phyloP scores from a whole-genome alignment of 2,888 invertebrate species.

The Xestia c-nigrum region DNA sequence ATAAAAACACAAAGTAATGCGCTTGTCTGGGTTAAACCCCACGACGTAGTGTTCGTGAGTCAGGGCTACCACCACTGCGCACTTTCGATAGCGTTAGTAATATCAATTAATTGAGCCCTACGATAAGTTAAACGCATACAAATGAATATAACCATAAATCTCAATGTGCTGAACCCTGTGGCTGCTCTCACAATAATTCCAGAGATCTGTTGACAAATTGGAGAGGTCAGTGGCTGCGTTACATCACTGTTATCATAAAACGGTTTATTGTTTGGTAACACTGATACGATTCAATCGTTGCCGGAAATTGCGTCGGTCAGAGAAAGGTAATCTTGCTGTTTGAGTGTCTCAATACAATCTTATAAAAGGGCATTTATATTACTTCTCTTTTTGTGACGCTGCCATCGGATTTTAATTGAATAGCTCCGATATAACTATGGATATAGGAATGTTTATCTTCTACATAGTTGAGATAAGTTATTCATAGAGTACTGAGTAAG shows the following conservation, averaged over 20 bases:
- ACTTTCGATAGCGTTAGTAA: neutral
- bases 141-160: conserved; percentile 34
- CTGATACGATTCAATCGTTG: conserved; percentile 39
- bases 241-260: conserved; percentile 52
- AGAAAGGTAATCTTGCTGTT: conserved; percentile 59
- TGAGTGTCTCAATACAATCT: conserved; percentile 37
- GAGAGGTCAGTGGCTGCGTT: conserved; percentile 57
- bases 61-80: too few species aligned
- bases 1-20: too few species aligned
- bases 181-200: conserved; percentile 25
- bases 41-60: too few species aligned
- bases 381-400: conserved; percentile 4
- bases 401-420: conserved; percentile 21
- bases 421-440: neutral
- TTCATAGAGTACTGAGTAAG: neutral
- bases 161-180: conserved; percentile 13
- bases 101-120: neutral
- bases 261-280: conserved; percentile 58
- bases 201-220: conserved; percentile 30
- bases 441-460: neutral
- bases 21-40: too few species aligned
- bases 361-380: conserved; percentile 18
- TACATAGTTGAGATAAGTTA: conserved; percentile 15
- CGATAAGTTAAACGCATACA: conserved; percentile 18
- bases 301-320: conserved; percentile 54